Percentiles rank a stretch among this genome's conserved stretches.
phyloP scores from a whole-genome alignment of 2,888 invertebrate genomes.

The Amphiduros pacificus region DNA sequence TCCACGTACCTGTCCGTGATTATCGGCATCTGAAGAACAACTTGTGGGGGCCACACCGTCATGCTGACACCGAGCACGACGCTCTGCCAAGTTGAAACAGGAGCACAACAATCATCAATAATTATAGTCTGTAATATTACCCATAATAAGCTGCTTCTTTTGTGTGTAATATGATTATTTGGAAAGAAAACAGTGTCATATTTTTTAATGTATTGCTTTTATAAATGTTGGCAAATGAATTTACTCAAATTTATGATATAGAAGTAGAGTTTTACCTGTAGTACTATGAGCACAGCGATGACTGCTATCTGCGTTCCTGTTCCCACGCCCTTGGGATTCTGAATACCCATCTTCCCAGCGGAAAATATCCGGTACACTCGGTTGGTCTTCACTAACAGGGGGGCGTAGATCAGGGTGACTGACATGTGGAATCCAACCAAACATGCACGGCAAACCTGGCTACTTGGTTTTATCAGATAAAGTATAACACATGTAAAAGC shows the following conservation, averaged over 20 bases:
- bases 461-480: slow-evolving; percentile 13
- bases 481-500: slow-evolving; percentile 5
- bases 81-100: no score
- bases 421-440: slow-evolving; percentile 19
- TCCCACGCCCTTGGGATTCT: slow-evolving; percentile 10
- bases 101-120: no score
- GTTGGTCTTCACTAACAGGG: slow-evolving; percentile 34
- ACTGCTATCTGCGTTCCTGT: slow-evolving; percentile 24
- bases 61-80: neutral
- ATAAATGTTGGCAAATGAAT: no score
- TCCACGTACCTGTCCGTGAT: slow-evolving; percentile 37
- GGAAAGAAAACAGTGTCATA: no score
- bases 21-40: slow-evolving; percentile 29
- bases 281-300: no score
- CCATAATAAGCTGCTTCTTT: no score
- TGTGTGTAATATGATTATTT: no score
- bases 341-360: slow-evolving; percentile 24
- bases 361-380: slow-evolving; percentile 40
- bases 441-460: slow-evolving; percentile 2
- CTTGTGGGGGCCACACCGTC: neutral
- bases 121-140: no score
- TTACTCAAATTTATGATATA: no score
- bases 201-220: no score
- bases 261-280: no score
- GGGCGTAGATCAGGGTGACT: slow-evolving; percentile 21